These are phyloP conservation scores for Drosophila meridiana DNA, from an alignment of 2,888 invertebrate genomes.

Conservation along the genomic window DNA sequence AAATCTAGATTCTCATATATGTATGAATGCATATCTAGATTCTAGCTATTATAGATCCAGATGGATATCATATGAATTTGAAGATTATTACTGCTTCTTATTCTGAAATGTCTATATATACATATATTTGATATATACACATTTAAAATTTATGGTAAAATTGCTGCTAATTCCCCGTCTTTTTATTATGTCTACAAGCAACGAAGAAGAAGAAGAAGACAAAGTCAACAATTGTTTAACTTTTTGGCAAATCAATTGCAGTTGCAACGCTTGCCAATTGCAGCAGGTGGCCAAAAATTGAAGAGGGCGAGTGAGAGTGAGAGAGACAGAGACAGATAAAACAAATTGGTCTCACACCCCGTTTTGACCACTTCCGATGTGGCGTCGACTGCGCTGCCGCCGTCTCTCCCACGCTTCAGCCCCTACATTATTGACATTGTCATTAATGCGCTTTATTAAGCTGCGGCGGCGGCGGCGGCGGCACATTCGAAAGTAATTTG, in stretches of 20 bases:
- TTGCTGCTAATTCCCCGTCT: not conserved
- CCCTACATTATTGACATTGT: conserved; percentile 45
- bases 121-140: too few species aligned
- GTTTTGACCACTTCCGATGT: conserved; percentile 17
- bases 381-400: conserved; percentile 1
- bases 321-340: not conserved
- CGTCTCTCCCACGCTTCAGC: conserved; percentile 20
- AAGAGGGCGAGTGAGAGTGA: not conserved
- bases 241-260: conserved; percentile 9
- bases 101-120: too few species aligned
- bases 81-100: too few species aligned
- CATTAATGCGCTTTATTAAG: conserved; percentile 60
- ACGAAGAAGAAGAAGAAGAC: not conserved
- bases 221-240: not conserved
- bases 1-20: too few species aligned
- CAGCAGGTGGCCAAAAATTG: conserved; percentile 14
- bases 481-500: conserved; percentile 58
- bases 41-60: too few species aligned
- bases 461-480: conserved; percentile 64
- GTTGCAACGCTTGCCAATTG: conserved; percentile 9
- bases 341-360: not conserved
- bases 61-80: too few species aligned
- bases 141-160: too few species aligned
- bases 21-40: too few species aligned
- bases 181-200: not conserved